Conservation (phyloP, 2,797 vertebrate species). For the Odontamblyopus lacepedii region DNA sequence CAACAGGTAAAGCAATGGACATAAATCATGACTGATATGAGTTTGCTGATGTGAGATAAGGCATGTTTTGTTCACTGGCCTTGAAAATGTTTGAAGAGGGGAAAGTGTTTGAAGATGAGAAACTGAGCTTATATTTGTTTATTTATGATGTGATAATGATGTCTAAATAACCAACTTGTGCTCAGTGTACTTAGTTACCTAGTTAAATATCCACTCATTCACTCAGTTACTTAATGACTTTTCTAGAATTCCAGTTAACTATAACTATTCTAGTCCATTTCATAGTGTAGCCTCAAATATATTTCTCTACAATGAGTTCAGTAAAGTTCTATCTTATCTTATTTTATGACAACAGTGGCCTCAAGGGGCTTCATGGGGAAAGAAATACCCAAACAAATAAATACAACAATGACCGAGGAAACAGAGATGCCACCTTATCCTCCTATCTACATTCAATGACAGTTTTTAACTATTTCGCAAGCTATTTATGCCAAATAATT, state of each 20-base stretch:
- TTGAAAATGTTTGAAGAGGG: conserved; percentile 8
- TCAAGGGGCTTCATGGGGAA: background rate
- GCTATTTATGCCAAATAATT: too few relatives aligned
- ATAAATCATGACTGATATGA: conserved; percentile 29
- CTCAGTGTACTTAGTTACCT: background rate
- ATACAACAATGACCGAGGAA: background rate
- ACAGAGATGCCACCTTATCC: background rate
- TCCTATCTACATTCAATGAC: background rate
- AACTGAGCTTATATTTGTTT: conserved; percentile 12
- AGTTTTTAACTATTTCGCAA: background rate
- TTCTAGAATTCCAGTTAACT: too few relatives aligned
- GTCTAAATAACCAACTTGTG: background rate
- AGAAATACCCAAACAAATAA: background rate
- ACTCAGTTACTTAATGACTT: background rate
- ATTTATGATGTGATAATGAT: conserved; percentile 12
- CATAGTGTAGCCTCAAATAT: background rate
- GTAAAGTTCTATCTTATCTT: background rate
- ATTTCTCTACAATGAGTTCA: background rate
- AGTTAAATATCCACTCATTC: background rate
- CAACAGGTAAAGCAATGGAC: conserved; percentile 18
- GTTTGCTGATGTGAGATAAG: conserved; percentile 29
- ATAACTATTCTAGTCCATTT: too few relatives aligned
- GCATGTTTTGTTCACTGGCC: conserved; percentile 37
- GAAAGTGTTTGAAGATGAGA: background rate
- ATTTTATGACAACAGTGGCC: background rate